phyloP scores from a whole-genome alignment of 1,140 invertebrate genomes.

The Musca vetustissima region DNA sequence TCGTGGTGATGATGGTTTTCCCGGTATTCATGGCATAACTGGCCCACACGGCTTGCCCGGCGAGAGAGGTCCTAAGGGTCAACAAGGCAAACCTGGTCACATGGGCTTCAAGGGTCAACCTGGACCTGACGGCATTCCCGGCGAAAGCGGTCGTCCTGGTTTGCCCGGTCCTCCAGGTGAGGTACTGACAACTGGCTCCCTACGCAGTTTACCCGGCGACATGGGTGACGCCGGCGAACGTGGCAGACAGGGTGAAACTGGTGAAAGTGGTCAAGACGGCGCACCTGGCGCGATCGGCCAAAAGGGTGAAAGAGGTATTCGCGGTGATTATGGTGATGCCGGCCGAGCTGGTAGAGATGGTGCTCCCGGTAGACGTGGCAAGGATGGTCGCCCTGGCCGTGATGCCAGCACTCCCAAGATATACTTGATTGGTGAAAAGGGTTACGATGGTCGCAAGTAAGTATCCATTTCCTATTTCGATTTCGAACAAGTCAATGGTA shows the following conservation, averaged over 20 bases:
- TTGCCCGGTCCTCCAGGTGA: constrained; percentile 40
- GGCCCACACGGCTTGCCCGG: constrained; percentile 64
- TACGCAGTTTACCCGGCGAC: constrained; percentile 26
- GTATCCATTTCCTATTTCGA: too few species aligned
- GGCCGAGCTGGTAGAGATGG: constrained; percentile 58
- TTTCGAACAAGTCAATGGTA: too few species aligned
- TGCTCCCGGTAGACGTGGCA: constrained; percentile 57
- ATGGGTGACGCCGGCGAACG: constrained; percentile 57
- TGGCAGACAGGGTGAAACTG: constrained; percentile 57
- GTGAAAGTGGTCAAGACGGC: constrained; percentile 49
- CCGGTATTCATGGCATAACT: constrained; percentile 55
- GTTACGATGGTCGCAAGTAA: constrained; percentile 54
- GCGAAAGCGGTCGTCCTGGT: constrained; percentile 46
- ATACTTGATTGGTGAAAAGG: constrained; percentile 56
- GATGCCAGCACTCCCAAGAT: constrained; percentile 52
- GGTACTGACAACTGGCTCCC: constrained; percentile 11
- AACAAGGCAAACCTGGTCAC: constrained; percentile 58
- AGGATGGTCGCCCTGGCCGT: constrained; percentile 57
- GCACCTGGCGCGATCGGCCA: constrained; percentile 53
- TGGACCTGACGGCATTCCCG: constrained; percentile 48
- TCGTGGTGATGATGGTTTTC: constrained; percentile 53
- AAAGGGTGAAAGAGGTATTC: constrained; percentile 55
- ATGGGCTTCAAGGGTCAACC: constrained; percentile 56
- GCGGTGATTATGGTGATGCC: constrained; percentile 58
- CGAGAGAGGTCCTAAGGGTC: constrained; percentile 62